A percentile compares a stretch with the other conserved stretches of the same genome.
Conservation (phyloP, 2,113 vertebrate genomes). For the Tyto alba region DNA sequence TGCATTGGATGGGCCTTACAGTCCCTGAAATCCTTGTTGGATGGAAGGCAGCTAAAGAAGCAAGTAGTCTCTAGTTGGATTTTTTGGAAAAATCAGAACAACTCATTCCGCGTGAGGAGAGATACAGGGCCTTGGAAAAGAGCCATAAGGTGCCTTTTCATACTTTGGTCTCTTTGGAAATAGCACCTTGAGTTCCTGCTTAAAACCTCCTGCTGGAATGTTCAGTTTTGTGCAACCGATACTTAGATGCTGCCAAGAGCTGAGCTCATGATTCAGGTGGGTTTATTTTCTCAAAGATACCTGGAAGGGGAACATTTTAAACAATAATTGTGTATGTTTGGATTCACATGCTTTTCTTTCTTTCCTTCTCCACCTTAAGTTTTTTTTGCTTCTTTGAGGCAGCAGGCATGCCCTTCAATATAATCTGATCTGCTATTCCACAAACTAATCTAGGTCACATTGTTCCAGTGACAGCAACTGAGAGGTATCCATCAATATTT, state of each 20-base stretch:
- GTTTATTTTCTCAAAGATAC: background rate
- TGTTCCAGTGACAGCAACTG: background rate
- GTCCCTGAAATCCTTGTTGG: background rate
- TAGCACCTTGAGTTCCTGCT: background rate
- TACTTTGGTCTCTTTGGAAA: background rate
- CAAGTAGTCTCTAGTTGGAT: background rate
- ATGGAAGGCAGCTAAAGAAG: background rate
- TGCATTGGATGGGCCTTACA: background rate
- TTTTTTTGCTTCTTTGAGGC: background rate
- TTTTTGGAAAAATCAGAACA: background rate
- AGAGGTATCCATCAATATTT: background rate
- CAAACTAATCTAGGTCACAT: background rate
- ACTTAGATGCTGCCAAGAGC: background rate
- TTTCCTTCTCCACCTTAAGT: background rate
- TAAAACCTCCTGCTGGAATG: background rate
- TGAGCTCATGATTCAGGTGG: background rate
- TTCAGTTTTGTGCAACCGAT: background rate
- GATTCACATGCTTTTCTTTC: background rate
- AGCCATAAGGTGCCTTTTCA: background rate
- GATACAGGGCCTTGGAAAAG: accelerated
- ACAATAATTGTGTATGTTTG: background rate
- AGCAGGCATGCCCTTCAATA: background rate
- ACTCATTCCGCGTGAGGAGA: background rate
- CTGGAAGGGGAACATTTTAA: background rate
- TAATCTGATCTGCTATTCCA: background rate